Evolutionary conservation across 2,113 vertebrate species (phyloP).

Genomic region (Phylloscopus trochilus): DNA sequence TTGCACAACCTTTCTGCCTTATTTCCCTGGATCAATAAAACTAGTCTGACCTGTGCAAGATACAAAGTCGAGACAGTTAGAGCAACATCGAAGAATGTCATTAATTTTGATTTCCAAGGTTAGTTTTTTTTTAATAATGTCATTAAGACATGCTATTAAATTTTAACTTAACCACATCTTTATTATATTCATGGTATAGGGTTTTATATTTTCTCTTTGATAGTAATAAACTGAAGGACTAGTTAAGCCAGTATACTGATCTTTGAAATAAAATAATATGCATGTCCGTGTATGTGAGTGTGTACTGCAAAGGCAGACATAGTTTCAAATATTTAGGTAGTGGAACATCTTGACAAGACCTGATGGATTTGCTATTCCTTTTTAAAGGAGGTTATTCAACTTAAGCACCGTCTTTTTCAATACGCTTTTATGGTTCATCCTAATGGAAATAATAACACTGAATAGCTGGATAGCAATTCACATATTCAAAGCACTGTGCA

Average conservation of each 20-base stretch:
- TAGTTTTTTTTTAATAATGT: neutral
- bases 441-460: slow-evolving; percentile 36
- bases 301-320: neutral
- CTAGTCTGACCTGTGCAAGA: neutral
- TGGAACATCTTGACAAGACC: neutral
- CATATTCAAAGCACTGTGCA: slow-evolving; percentile 38
- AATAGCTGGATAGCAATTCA: slow-evolving; percentile 50
- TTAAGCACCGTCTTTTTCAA: neutral
- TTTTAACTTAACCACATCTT: neutral
- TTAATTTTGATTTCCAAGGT: neutral
- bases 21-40: neutral
- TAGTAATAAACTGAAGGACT: neutral
- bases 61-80: neutral
- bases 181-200: neutral
- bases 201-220: neutral
- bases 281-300: fast-evolving
- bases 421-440: slow-evolving; percentile 3
- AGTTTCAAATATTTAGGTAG: neutral
- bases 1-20: neutral
- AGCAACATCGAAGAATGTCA: neutral
- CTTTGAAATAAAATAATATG: neutral
- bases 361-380: neutral
- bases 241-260: neutral
- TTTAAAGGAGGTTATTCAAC: neutral
- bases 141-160: neutral